phyloP scores from a whole-genome alignment of 37 sponge, comb jelly and placozoan genomes.

The Cliona cf. orientalis region DNA sequence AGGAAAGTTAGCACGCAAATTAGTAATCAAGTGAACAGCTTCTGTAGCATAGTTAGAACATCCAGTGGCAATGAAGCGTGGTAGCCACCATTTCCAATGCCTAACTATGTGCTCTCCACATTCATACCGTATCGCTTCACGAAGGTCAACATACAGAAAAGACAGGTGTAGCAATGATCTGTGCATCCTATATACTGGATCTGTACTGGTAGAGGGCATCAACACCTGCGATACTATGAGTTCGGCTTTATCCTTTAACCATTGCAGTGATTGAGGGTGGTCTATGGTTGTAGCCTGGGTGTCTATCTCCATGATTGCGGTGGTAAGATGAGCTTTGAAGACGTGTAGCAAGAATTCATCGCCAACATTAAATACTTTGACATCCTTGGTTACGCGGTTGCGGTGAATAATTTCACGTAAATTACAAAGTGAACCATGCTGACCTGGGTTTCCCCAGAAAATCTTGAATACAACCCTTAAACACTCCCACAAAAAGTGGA shows the following conservation, averaged over 20 bases:
- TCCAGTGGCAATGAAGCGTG: conserved; percentile 11
- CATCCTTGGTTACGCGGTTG: too few relatives aligned
- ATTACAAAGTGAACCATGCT: too few relatives aligned
- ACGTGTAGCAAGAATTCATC: too few relatives aligned
- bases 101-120: conserved; percentile 19
- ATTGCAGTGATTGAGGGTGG: neutral
- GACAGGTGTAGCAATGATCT: conserved; percentile 4
- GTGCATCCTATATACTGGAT: neutral
- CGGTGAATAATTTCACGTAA: too few relatives aligned
- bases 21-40: conserved; percentile 3
- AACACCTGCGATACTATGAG: neutral
- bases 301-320: too few relatives aligned
- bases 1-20: conserved; percentile 10
- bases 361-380: too few relatives aligned
- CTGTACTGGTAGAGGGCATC: neutral
- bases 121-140: conserved; percentile 24
- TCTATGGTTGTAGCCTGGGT: too few relatives aligned
- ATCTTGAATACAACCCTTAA: too few relatives aligned
- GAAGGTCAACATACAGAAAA: conserved; percentile 11
- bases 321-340: too few relatives aligned
- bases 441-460: too few relatives aligned
- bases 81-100: conserved; percentile 35
- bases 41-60: conserved; percentile 14
- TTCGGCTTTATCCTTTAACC: neutral
- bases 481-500: too few relatives aligned